phyloP scores from a whole-genome alignment of 2,113 vertebrate genomes.

The Desmodus rotundus region DNA sequence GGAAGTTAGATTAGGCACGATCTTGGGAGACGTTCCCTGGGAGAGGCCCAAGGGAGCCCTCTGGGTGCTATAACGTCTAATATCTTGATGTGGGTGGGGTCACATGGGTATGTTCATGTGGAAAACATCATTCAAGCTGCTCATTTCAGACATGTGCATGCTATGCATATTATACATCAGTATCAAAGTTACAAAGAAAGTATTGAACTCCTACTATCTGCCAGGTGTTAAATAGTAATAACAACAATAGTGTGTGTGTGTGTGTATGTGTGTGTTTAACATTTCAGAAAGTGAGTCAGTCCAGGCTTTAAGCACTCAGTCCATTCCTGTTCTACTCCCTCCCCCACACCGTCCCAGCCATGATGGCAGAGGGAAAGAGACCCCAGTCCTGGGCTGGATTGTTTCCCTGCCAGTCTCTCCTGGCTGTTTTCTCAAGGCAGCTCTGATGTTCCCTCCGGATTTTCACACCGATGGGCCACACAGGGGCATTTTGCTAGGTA shows the following conservation, averaged over 20 bases:
- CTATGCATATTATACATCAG: neutral
- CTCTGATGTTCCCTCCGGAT: neutral
- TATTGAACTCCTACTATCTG: neutral
- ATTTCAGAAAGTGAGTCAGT: neutral
- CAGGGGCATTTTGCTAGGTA: neutral
- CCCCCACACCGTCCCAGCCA: neutral
- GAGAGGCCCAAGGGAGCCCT: neutral
- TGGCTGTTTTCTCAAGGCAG: neutral
- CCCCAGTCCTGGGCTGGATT: accelerated
- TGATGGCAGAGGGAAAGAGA: neutral
- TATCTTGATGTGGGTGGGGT: neutral
- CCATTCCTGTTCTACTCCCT: neutral
- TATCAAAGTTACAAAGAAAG: neutral
- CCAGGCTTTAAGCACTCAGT: neutral
- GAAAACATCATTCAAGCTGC: neutral
- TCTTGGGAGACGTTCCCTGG: neutral
- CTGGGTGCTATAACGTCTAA: neutral
- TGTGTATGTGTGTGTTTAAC: neutral
- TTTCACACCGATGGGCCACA: neutral
- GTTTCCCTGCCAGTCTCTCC: neutral
- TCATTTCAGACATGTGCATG: neutral
- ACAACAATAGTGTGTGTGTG: neutral
- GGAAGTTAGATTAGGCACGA: neutral
- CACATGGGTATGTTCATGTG: neutral
- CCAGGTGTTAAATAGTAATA: neutral